phyloP scores from a whole-genome alignment of 2,113 vertebrate genomes.

The Verasper variegatus region DNA sequence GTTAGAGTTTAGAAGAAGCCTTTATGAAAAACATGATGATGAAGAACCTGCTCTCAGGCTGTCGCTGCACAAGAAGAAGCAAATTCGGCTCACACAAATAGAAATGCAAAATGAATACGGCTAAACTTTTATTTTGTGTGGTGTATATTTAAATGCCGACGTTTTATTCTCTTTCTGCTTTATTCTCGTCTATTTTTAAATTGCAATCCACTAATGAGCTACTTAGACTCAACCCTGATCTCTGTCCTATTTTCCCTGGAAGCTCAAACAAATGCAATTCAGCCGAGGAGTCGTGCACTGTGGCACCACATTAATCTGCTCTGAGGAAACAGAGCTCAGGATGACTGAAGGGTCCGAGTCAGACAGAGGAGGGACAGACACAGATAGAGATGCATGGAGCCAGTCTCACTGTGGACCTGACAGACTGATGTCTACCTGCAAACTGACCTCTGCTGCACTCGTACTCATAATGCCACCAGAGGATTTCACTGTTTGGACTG shows the following conservation, averaged over 20 bases:
- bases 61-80: no score
- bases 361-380: slow-evolving; percentile 7
- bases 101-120: slow-evolving; percentile 3
- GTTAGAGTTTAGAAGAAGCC: neutral
- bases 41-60: no score
- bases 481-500: slow-evolving; percentile 44
- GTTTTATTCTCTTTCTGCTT: slow-evolving; percentile 2
- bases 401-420: slow-evolving; percentile 33
- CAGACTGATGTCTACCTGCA: slow-evolving; percentile 34
- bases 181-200: neutral
- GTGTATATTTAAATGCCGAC: neutral
- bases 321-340: slow-evolving; percentile 36
- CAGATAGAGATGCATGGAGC: slow-evolving; percentile 37
- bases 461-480: slow-evolving; percentile 4
- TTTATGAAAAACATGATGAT: neutral
- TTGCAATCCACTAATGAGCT: slow-evolving; percentile 22
- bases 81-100: neutral
- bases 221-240: slow-evolving; percentile 16
- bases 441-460: slow-evolving; percentile 42
- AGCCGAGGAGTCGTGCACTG: neutral
- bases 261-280: slow-evolving; percentile 33
- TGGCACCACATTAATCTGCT: slow-evolving; percentile 35
- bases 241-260: slow-evolving; percentile 13
- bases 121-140: neutral
- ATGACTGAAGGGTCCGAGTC: slow-evolving; percentile 28